Base-by-base conservation (phyloP, 2,888 invertebrate species). In the Bedellia somnulentella region DNA sequence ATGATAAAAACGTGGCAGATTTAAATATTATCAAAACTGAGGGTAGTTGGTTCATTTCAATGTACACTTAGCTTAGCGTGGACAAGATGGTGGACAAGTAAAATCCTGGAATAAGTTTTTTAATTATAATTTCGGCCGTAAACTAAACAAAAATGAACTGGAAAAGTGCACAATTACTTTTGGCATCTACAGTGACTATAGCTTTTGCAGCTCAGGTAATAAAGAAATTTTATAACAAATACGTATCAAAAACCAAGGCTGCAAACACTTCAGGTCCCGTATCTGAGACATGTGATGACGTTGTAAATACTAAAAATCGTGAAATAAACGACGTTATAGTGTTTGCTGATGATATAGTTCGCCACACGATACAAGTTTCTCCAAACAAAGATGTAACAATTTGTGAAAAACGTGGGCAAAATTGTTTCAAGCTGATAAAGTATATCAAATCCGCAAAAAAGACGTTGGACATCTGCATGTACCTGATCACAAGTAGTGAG, bases 391-490 rank as follows among this genome's bases (percentile, higher is more conserved):
- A 68, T 26, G 39, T 67, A 35, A 57, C 55, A 11, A 54, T 68
- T 40, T 63, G 67, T 48, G 62, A 70, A 49, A 71, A 66, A 34
- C 59, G 73, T 41, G 68, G 73, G 40, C 35, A 66, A 2, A 75
- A 70, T 38, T 73, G 73, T 38, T 67, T 70, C 31, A 75, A 75
- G 47, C 46, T 75, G 37, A 66, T 75, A 25, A 70, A 64, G 40
- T 75, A 75, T 34, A 58, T 75, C 15, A 75, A 71, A 43, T 68
- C 75, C 18, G 68, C 75, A 35, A 63, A 63, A 40, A 75, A 75
- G 45, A 75, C 75, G 2, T 45, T 75, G 12, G 75, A 75, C 37
- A 71, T 75, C 27, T 75, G 75, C 45, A 75, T 75, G 75, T 75
- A 75, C 51, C 55, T 75, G 36, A 71, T 75, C 37, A 75, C 75